Percentiles rank a stretch among this genome's conserved stretches.
These are phyloP conservation scores for Neodiprion fabricii DNA, from an alignment of 1,140 invertebrate genomes.

Conservation along the genomic window DNA sequence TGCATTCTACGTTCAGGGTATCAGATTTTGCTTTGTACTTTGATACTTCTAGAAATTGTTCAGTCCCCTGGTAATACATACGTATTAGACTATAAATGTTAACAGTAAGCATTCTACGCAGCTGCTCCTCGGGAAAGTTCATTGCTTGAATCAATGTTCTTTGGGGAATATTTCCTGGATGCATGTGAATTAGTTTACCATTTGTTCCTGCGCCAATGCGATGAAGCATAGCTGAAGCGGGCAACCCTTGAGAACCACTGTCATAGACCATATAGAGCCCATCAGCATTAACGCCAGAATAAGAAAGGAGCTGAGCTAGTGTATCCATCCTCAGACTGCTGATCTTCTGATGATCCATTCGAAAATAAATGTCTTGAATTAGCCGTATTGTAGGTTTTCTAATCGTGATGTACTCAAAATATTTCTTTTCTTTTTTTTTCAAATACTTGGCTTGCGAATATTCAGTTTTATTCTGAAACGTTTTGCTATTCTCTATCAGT, in stretches of 20 bases:
- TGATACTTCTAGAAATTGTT: constrained; percentile 23
- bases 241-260: constrained; percentile 81
- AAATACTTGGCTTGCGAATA: constrained; percentile 95
- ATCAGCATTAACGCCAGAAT: constrained; percentile 78
- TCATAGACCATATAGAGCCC: constrained; percentile 88
- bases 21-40: neutral
- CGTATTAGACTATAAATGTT: constrained; percentile 77
- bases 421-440: constrained; percentile 92
- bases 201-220: constrained; percentile 69
- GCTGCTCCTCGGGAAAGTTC: constrained; percentile 74
- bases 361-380: constrained; percentile 81
- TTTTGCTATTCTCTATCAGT: constrained; percentile 88
- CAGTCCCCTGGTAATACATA: constrained; percentile 66
- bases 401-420: constrained; percentile 80
- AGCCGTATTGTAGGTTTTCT: constrained; percentile 76
- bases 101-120: constrained; percentile 70
- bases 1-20: neutral
- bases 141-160: constrained; percentile 79
- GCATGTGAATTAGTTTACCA: constrained; percentile 76
- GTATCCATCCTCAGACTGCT: constrained; percentile 84
- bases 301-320: constrained; percentile 84
- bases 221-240: constrained; percentile 82
- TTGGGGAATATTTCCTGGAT: constrained; percentile 79
- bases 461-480: constrained; percentile 86
- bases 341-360: constrained; percentile 77